These are phyloP conservation scores for Lymantria dispar DNA, from an alignment of 2,888 invertebrate species.

Conservation along the genomic window DNA sequence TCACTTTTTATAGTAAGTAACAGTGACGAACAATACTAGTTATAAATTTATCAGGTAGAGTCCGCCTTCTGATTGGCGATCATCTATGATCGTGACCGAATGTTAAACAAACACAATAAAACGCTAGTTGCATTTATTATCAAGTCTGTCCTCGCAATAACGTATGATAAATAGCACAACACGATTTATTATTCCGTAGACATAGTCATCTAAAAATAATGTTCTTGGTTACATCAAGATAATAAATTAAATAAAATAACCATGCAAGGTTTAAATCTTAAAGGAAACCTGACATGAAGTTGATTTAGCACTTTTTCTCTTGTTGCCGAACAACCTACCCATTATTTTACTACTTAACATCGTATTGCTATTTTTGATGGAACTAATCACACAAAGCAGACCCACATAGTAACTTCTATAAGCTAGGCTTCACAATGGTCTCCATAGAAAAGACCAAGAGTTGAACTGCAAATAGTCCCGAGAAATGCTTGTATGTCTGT, in stretches of 20 bases:
- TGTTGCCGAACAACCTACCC: too few relatives aligned
- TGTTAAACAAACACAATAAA: not conserved
- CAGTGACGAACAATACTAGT: not conserved
- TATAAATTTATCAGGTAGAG: not conserved
- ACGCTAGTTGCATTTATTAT: not conserved
- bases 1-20: not conserved
- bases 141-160: not conserved
- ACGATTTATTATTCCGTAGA: not conserved
- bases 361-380: too few relatives aligned
- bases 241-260: not conserved
- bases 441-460: too few relatives aligned
- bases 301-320: too few relatives aligned
- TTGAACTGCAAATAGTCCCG: too few relatives aligned
- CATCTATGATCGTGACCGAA: constrained; percentile 5
- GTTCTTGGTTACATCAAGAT: not conserved
- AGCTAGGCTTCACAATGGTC: too few relatives aligned
- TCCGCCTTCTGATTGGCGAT: not conserved
- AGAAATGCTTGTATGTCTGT: too few relatives aligned
- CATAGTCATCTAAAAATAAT: not conserved
- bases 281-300: too few relatives aligned
- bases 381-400: too few relatives aligned
- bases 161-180: not conserved
- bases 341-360: too few relatives aligned
- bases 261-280: too few relatives aligned
- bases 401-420: too few relatives aligned